phyloP scores from a whole-genome alignment of 2,888 invertebrate genomes.

The Artemia sinica region DNA sequence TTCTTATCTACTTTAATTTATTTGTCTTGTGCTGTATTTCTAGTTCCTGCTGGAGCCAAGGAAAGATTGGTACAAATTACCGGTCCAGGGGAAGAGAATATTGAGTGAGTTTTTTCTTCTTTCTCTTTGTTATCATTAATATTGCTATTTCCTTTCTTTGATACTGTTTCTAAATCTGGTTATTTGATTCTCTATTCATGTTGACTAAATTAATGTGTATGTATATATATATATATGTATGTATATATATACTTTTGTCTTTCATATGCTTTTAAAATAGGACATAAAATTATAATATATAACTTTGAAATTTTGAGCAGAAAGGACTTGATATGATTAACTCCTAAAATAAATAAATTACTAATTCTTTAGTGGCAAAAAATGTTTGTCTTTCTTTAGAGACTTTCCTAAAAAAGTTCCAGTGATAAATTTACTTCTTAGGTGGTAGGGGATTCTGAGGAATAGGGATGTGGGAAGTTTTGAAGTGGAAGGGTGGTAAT shows the following conservation, averaged over 20 bases:
- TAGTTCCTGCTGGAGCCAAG: conserved; percentile 84
- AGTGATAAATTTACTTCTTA: too few species aligned
- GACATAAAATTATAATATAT: not conserved
- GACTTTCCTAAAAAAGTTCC: too few species aligned
- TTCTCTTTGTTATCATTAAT: conserved; percentile 3
- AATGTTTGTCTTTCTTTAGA: too few species aligned
- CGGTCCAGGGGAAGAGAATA: conserved; percentile 79
- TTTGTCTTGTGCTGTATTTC: conserved; percentile 30
- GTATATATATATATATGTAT: not conserved
- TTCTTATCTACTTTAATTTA: too few species aligned
- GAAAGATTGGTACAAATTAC: conserved; percentile 89
- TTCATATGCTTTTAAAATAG: not conserved
- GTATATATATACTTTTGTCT: not conserved
- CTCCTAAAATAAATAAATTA: too few species aligned
- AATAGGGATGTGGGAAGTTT: too few species aligned
- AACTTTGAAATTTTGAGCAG: too few species aligned
- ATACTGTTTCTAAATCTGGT: conserved; percentile 14
- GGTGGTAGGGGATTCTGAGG: too few species aligned
- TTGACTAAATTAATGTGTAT: too few species aligned
- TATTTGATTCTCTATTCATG: not conserved
- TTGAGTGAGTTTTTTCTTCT: conserved; percentile 46
- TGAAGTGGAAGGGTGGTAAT: too few species aligned
- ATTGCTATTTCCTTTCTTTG: conserved; percentile 11
- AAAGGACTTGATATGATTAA: too few species aligned
- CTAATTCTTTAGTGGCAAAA: too few species aligned